These are phyloP conservation scores for Psilopsiagon aurifrons DNA, from an alignment of 2,113 vertebrate species.

Conservation along the genomic window DNA sequence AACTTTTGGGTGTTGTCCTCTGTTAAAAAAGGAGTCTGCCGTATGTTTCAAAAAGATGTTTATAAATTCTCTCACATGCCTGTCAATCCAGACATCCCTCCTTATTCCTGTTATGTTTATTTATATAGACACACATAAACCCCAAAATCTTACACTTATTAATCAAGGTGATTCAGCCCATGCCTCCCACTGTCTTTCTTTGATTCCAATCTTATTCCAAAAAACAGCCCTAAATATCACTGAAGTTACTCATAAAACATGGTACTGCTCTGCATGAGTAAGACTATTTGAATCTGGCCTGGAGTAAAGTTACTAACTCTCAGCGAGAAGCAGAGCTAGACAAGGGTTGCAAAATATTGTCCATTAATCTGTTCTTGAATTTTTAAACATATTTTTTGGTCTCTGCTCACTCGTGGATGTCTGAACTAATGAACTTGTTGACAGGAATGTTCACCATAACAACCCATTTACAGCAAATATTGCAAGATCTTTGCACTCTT, in stretches of 20 bases:
- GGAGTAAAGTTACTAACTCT: constrained; percentile 55
- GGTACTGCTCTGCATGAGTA: constrained; percentile 51
- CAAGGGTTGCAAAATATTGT: constrained; percentile 60
- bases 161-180: constrained; percentile 64
- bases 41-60: constrained; percentile 3
- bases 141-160: constrained; percentile 25
- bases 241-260: constrained; percentile 50
- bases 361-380: constrained; percentile 56
- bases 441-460: constrained; percentile 70
- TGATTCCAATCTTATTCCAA: constrained; percentile 40
- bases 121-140: not conserved
- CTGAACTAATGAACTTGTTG: constrained; percentile 61
- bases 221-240: constrained; percentile 57
- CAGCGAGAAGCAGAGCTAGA: constrained; percentile 48
- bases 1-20: constrained; percentile 26
- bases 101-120: not conserved
- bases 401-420: constrained; percentile 41
- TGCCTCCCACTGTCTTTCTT: constrained; percentile 49
- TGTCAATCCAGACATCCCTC: constrained; percentile 29
- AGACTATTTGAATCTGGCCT: constrained; percentile 52
- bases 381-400: constrained; percentile 59
- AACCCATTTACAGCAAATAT: constrained; percentile 69
- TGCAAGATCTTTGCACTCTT: constrained; percentile 62
- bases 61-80: not conserved
- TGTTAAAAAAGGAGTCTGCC: constrained; percentile 1